Base-by-base conservation (phyloP, 2,888 invertebrate genomes). In the Dynastes tityus region DNA sequence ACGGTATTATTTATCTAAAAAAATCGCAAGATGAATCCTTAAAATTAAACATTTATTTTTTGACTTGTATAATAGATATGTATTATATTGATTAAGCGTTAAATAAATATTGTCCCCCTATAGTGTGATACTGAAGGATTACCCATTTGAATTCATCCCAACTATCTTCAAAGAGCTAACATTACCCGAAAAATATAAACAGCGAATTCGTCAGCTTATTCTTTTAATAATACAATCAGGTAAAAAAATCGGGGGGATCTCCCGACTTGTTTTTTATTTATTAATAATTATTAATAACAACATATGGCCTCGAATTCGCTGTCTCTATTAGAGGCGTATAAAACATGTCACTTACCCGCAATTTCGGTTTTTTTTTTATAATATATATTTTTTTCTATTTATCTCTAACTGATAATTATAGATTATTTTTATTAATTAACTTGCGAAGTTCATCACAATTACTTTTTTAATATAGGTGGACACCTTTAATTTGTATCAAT, bases 391-490 rank as follows among this genome's bases (percentile, higher is more conserved):
- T 86, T 85, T 86, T 86, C 86, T 87, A 87, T 87, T 88, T 87
- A 87, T 84, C 87, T 87, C 86, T 87, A 88, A 88, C 87, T 87
- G 86, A 88, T 87, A 84, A 86, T 87, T 86, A 86, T 84, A 86
- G 83, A 85, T 87, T 85, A 84, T 11, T 81, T 86, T 86, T 85
- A 87, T 86, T 87, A 87, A 87, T 88, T 88, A 88, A 85, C 84
- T 88, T 88, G 88, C 88, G 88, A 88, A 88, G 87, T 87, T 88
- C 88, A 89, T 88, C 88, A 89, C 89, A 89, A 88, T 88, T 87
- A 86, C 86, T 87, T 87, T 84, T 45, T 83, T 86, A 87, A 87
- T 88, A 86, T 86, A 88, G 87, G 87, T 88, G 87, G 88, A 88
- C 88, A 88, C 88, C 86, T 88, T 87, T 87, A 87, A 85, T 87